Base-by-base conservation (phyloP, 92 coral and sea anemone genomes). In the Meandrina meandrites region DNA sequence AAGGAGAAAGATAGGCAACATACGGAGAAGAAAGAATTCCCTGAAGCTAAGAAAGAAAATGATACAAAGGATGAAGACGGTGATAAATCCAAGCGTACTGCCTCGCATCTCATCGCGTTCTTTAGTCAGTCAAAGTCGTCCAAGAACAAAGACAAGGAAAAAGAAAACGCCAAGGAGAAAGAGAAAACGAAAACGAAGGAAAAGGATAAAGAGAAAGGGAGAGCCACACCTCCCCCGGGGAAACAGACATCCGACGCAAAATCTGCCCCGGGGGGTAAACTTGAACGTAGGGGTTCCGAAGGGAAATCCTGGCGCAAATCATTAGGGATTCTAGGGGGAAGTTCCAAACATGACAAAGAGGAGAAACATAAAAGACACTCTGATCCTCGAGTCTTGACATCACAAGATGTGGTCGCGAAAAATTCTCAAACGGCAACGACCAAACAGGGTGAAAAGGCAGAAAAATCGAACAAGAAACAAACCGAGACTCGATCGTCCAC, bases 231-330 rank as follows among this genome's bases (percentile, higher is more conserved):
- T 34, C 89, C 89, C 51, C 89, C 51, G 73, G 90, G 76, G 51
- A 92, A 92, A 62, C 89, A 89, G 37, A 47, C 50, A 69, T 60
- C 88, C 32, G 89, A 78, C 31, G 69, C 36, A 31, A 88, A 86
- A 75, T 62, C 88, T 50, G 7, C 74, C 27, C 69, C 64, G 0
- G 90, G 75, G 34, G 88, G 80, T 37, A 94, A 94, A 78, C 57
- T 92, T 42, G 98, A 94, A 76, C 92, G 94, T 14, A 84, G 91
- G 81, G 91, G 94, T 58, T 94, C 96, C 16, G 91, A 88, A 84
- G 87, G 90, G 37, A 91, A 88, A 64, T 94, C 98, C 0, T 94
- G 98, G 98, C 85, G 98, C 24, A 93, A 84, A 82, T 93, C 98
- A 10, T 71, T 94, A 42, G 98, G 98, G 48, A 88, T 94, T 66